These are phyloP conservation scores for Notospermus geniculatus DNA, from an alignment of 1,140 invertebrate species.

Conservation along the genomic window DNA sequence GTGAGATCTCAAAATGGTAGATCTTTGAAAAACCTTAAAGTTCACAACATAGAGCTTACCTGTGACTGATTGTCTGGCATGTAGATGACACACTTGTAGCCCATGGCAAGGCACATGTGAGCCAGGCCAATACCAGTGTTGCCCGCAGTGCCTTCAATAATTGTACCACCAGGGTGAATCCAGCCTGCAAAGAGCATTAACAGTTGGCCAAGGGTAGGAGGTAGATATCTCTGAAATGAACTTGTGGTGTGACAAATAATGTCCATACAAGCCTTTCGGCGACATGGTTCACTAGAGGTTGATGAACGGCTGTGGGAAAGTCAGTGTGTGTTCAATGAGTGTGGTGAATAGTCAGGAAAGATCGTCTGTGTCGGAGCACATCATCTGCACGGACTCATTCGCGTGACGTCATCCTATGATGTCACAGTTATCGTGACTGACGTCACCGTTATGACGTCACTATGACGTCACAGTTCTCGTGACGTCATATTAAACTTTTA, in stretches of 20 bases:
- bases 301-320: too few relatives aligned
- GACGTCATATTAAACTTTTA: too few relatives aligned
- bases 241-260: background rate
- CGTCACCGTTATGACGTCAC: too few relatives aligned
- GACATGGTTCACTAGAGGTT: too few relatives aligned
- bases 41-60: slow-evolving; percentile 27
- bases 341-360: too few relatives aligned
- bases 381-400: too few relatives aligned
- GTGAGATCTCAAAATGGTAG: too few relatives aligned
- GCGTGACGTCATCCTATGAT: too few relatives aligned
- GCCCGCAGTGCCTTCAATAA: slow-evolving; percentile 58
- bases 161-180: slow-evolving; percentile 47
- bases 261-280: too few relatives aligned
- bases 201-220: background rate
- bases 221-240: background rate
- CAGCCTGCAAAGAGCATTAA: slow-evolving; percentile 27
- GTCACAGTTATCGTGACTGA: background rate
- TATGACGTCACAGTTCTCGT: too few relatives aligned
- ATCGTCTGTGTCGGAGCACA: too few relatives aligned
- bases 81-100: slow-evolving; percentile 56
- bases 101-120: slow-evolving; percentile 53
- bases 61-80: slow-evolving; percentile 57
- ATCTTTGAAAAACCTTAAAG: too few relatives aligned
- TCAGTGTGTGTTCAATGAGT: background rate
- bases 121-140: slow-evolving; percentile 59